Evolutionary conservation across 2,113 vertebrate genomes (phyloP), one percentile per base, ranked within the genome.

Genomic region (Gymnarchus niloticus): DNA sequence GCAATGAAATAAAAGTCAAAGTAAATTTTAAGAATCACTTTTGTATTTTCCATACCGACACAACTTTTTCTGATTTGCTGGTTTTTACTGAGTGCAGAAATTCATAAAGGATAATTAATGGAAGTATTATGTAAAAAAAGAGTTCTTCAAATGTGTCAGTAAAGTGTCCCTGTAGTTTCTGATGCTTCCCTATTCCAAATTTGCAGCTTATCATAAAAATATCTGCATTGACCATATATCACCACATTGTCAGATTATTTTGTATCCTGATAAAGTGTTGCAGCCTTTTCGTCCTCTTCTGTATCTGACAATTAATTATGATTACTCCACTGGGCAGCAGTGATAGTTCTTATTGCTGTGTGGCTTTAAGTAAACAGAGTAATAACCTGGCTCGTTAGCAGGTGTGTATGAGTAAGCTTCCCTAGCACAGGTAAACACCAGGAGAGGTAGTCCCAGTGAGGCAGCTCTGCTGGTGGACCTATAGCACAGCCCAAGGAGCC

Each of bases 401-500:
- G 37, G 23, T 57, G 84, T 69, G 69, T 81, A 25, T 81, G 73
- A 88, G 88, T 89, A 84, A 89, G 87, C 88, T 84, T 54, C 84
- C 83, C 85, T 90, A 49, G 41, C 91, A 90, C 90, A 91, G 87
- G 89, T 89, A 87, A 89, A 90, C 87, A 85, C 87, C 80, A 87
- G 87, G 87, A 91, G 89, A 83, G 78, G 92, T 89, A 91, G 91
- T 93, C 92, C 92, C 92, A 88, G 88, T 84, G 91, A 90, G 90
- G 87, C 90, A 87, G 89, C 87, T 88, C 90, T 91, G 92, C 92
- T 90, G 86, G 91, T 49, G 89, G 92, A 91, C 89, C 92, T 78
- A 91, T 90, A 90, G 92, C 91, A 89, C 85, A 92, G 93, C 93
- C 93, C 93, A 92, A 91, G 91, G 93, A 93, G 88, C 87, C 86